Base-by-base conservation (phyloP, 1,140 invertebrate genomes). In the Drosophila cardini region DNA sequence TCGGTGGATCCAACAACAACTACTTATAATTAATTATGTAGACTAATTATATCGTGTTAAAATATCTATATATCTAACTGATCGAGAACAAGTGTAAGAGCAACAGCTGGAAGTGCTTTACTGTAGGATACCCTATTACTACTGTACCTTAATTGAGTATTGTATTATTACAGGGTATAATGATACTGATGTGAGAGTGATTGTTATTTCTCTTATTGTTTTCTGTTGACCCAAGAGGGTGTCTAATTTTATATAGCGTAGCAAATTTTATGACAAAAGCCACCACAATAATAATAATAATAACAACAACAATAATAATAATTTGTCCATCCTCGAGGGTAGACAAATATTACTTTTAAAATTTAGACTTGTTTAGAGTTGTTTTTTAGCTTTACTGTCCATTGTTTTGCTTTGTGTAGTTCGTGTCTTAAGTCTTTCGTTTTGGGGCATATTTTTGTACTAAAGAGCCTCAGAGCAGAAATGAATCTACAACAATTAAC, bases 371-470 rank as follows among this genome's bases (percentile, higher is more conserved):
- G 57, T 70, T 62, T 21, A 7, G 34, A n/a, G n/a, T n/a, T n/a
- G n/a, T n/a, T n/a, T 10, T 21, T 52, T 7, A 7, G 48, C 50
- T 62, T 36, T 40, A 42, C 40, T 42, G 10, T 34, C 52, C 34
- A 63, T 71, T 71, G 68, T 63, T 15, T 60, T 13, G 21, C 36
- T 43, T 60, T 62, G 62, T 45, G 13, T 16, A 89, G 83, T 87
- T 87, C 84, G 83, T 87, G 84, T 72, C 76, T 89, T 87, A 55
- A 80, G 48, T 89, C 84, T 77, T 89, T 89, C 76, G 84, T 71
- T 80, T 83, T 60, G 38, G 75, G 71, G 80, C 80, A 74, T 81
- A 48, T 69, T 78, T 78, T 60, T 81, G 56, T 72, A 76, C 76
- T 52, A 58, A 68, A 72, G 73, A 73, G 50, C 50, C 32, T 32